Evolutionary conservation across 2,888 invertebrate species (phyloP).

Genomic region (Gryllus longicercus): DNA sequence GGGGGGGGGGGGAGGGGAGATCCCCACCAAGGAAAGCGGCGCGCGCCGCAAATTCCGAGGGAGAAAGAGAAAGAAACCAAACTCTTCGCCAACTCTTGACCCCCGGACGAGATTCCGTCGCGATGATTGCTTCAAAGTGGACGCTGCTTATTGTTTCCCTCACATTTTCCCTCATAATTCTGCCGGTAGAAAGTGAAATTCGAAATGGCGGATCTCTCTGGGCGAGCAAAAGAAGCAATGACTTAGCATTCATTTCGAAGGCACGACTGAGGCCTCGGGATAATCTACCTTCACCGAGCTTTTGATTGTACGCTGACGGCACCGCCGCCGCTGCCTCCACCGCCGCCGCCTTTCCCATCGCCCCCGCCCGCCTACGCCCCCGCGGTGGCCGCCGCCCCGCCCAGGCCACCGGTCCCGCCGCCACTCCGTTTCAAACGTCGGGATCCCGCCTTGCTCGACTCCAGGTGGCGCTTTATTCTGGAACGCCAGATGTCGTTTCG

Average conservation of each 20-base stretch:
- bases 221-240: background rate
- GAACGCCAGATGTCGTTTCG: no score
- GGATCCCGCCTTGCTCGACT: no score
- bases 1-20: background rate
- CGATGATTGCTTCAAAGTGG: conserved; percentile 9
- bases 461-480: no score
- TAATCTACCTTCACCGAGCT: conserved; percentile 17
- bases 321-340: background rate
- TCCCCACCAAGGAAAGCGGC: background rate
- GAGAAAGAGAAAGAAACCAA: background rate
- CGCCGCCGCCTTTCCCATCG: background rate
- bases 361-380: background rate
- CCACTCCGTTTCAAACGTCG: background rate
- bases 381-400: background rate
- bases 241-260: background rate
- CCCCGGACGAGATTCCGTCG: background rate
- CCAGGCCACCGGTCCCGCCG: background rate
- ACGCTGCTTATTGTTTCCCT: conserved; percentile 5
- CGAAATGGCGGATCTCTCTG: background rate
- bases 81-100: background rate
- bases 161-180: conserved; percentile 17
- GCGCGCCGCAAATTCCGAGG: background rate
- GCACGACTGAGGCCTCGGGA: background rate
- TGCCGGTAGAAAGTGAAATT: conserved; percentile 17
- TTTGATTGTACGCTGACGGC: background rate